Base-by-base conservation (phyloP, 2,113 vertebrate species). In the Bujurquina vittata region DNA sequence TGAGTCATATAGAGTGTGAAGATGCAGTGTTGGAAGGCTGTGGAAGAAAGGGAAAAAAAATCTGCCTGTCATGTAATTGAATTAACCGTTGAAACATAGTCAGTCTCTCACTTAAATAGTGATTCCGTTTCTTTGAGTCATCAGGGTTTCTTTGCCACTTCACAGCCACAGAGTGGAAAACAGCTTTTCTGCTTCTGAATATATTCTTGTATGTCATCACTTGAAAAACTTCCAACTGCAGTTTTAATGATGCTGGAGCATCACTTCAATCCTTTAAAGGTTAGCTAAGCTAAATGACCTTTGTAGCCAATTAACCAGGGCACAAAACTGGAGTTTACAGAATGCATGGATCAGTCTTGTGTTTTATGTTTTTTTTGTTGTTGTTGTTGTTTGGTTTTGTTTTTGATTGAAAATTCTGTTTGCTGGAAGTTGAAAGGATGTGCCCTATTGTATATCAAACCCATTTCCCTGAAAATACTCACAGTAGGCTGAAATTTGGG, bases 51-150 rank as follows among this genome's bases (percentile, higher is more conserved):
- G 61, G 80, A 87, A 74, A n/a, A 85, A 74, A 17, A 9, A 81
- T 83, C 73, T 85, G 20, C 37, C 69, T 49, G 17, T 89, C 80
- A 88, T 75, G 15, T 89, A 91, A 87, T 84, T 83, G 72, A 90
- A 91, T 91, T 90, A 84, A 83, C 87, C 75, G 79, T 56, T 87
- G 77, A 90, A 91, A 85, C 77, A 73, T 78, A 81, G 65, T 82
- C 78, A 22, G 74, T 85, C 84, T 91, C 63, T 85, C 80, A 89
- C 81, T 92, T 82, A 77, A 74, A 83, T 73, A 89, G 81, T 83
- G 58, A 77, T 79, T 79, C 76, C 65, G 57, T 85, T 79, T 83
- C 56, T 84, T 72, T 87, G 59, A 83, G 75, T 84, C 80, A 75
- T 75, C 83, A 40, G 75, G 60, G 74, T 87, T 86, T 65, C 61